phyloP scores from a whole-genome alignment of 2,113 vertebrate species.

The Mionectes macconnelli region DNA sequence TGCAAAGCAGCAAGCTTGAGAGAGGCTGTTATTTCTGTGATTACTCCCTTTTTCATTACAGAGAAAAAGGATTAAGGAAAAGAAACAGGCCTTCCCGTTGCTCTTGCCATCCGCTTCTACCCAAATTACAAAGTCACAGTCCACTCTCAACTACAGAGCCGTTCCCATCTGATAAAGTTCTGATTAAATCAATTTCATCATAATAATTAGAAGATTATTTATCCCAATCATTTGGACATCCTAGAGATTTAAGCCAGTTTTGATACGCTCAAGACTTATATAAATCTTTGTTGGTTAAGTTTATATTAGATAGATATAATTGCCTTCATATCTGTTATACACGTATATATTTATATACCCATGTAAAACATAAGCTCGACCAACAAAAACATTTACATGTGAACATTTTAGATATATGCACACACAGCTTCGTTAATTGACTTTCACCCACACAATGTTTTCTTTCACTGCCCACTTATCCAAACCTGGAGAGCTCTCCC shows the following conservation, averaged over 20 bases:
- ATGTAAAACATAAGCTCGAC: background rate
- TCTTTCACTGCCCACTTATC: background rate
- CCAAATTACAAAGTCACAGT: background rate
- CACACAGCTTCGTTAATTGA: background rate
- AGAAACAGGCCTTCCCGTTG: background rate
- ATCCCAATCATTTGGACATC: background rate
- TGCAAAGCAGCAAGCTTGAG: background rate
- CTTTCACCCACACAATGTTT: background rate
- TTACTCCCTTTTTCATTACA: background rate
- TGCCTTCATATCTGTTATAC: accelerated
- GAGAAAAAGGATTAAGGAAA: background rate
- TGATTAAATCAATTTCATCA: background rate
- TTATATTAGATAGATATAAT: background rate
- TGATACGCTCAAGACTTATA: accelerated
- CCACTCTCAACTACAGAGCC: background rate
- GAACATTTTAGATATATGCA: background rate
- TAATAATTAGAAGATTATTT: background rate
- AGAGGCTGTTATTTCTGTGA: background rate
- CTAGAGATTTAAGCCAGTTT: background rate
- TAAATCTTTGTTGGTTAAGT: background rate
- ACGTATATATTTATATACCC: accelerated
- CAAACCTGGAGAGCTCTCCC: background rate
- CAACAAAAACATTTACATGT: background rate
- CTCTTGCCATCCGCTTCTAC: background rate
- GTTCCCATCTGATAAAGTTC: background rate